phyloP scores from a whole-genome alignment of 92 coral and sea anemone genomes.

The Meandrina meandrites region DNA sequence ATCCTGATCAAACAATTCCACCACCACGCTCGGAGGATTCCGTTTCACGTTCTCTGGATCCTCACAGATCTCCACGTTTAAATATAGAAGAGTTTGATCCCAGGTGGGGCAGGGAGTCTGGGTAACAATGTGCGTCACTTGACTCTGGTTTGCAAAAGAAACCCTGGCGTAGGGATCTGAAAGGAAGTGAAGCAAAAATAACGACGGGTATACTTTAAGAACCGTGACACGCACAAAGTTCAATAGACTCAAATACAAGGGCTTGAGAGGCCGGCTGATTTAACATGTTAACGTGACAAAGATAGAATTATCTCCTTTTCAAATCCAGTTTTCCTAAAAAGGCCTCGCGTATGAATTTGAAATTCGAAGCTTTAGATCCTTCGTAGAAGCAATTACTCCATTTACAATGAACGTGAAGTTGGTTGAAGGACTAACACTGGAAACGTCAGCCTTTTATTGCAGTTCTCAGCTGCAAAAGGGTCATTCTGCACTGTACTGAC shows the following conservation, averaged over 20 bases:
- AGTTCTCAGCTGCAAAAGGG: no score
- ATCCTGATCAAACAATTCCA: slow-evolving; percentile 85
- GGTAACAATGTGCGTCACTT: slow-evolving; percentile 64
- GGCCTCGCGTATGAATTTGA: not conserved
- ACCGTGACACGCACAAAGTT: not conserved
- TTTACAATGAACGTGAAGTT: not conserved
- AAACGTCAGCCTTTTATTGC: no score
- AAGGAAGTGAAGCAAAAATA: not conserved
- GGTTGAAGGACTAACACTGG: no score
- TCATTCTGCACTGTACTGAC: no score
- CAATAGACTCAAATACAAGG: not conserved
- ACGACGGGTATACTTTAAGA: not conserved
- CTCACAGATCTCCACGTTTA: slow-evolving; percentile 74
- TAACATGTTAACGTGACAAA: not conserved
- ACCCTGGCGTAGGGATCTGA: slow-evolving; percentile 94
- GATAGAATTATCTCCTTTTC: not conserved
- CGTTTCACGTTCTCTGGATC: slow-evolving; percentile 76
- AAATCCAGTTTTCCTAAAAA: not conserved
- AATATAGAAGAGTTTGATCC: slow-evolving; percentile 95
- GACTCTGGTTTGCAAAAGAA: slow-evolving; percentile 86
- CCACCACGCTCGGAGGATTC: slow-evolving; percentile 86
- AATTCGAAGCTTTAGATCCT: not conserved
- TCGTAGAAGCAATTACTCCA: not conserved
- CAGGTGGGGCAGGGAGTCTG: slow-evolving; percentile 95
- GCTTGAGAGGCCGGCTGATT: not conserved